Conservation (phyloP, 2,888 invertebrate genomes). For the Mesorhabditis spiculigera region DNA sequence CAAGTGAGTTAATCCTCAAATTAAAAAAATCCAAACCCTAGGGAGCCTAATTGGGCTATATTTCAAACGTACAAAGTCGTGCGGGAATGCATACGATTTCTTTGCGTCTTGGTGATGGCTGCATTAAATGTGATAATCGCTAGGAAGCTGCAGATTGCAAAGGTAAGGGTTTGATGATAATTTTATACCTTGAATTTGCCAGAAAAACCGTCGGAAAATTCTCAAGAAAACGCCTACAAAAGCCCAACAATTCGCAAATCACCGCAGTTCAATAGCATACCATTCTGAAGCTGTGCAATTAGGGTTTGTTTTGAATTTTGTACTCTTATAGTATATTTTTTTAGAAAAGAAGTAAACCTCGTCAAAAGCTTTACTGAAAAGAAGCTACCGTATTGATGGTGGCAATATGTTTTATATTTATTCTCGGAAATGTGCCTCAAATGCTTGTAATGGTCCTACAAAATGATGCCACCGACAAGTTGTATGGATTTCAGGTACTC, state of each 20-base stretch:
- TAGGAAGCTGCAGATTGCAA: conserved; percentile 42
- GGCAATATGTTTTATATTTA: conserved; percentile 52
- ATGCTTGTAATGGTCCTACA: conserved; percentile 54
- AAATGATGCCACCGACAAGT: conserved; percentile 42
- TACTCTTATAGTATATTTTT: conserved; percentile 5
- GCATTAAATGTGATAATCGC: conserved; percentile 49
- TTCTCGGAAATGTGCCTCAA: conserved; percentile 55
- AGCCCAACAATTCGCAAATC: conserved; percentile 5
- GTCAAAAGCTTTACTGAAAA: conserved; percentile 52
- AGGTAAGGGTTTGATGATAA: conserved; percentile 22
- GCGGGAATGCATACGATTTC: conserved; percentile 48
- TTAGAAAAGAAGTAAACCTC: conserved; percentile 30
- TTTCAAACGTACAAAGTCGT: conserved; percentile 50
- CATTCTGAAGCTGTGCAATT: conserved; percentile 8
- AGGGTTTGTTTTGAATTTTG: conserved; percentile 7
- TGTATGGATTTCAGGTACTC: conserved; percentile 49
- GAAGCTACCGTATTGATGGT: conserved; percentile 52
- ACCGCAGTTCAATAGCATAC: neutral
- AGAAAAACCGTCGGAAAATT: conserved; percentile 26
- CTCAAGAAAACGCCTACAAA: conserved; percentile 6
- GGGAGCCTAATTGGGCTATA: conserved; percentile 44
- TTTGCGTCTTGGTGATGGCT: conserved; percentile 45
- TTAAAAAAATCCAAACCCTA: conserved; percentile 11
- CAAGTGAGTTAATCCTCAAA: neutral
- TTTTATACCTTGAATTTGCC: conserved; percentile 6